Evolutionary conservation across 2,888 invertebrate genomes (phyloP).

Genomic region (Hydriomena furcata): DNA sequence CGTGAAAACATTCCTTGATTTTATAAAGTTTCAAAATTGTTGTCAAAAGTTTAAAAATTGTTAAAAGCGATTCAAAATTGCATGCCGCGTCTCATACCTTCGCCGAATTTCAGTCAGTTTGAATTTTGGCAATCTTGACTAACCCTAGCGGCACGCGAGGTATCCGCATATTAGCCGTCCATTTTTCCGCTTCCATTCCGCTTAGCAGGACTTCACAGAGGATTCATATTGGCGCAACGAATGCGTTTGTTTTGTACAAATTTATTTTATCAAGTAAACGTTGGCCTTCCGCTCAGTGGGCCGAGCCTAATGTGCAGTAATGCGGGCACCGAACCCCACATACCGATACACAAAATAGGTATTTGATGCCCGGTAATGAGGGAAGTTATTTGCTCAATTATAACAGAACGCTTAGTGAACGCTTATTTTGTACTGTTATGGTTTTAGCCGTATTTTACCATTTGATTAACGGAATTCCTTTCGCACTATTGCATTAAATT

Average conservation of each 20-base stretch:
- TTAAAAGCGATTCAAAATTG: slow-evolving; percentile 20
- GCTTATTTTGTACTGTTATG: slow-evolving; percentile 43
- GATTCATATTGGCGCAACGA: slow-evolving; percentile 78
- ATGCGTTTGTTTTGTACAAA: slow-evolving; percentile 82
- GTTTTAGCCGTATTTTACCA: slow-evolving; percentile 34
- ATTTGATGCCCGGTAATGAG: slow-evolving; percentile 69
- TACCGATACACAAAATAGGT: slow-evolving; percentile 43
- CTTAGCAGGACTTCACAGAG: slow-evolving; percentile 79
- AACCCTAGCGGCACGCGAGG: slow-evolving; percentile 59
- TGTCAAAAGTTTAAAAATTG: too few relatives aligned
- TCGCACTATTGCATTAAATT: slow-evolving; percentile 1
- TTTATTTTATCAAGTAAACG: slow-evolving; percentile 83
- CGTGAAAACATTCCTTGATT: too few relatives aligned
- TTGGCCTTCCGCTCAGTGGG: slow-evolving; percentile 73
- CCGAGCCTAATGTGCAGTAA: slow-evolving; percentile 69
- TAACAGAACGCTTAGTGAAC: slow-evolving; percentile 57
- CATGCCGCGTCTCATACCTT: slow-evolving; percentile 33
- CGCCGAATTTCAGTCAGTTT: slow-evolving; percentile 22
- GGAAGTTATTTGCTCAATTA: slow-evolving; percentile 73
- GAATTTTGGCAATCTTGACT: slow-evolving; percentile 35
- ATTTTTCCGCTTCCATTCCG: slow-evolving; percentile 80
- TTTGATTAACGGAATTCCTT: slow-evolving; percentile 22
- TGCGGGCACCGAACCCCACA: slow-evolving; percentile 58
- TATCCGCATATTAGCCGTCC: slow-evolving; percentile 77
- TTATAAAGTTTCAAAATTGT: too few relatives aligned